Conservation (phyloP, 1,140 invertebrate species). For the Drosophila biarmipes region DNA sequence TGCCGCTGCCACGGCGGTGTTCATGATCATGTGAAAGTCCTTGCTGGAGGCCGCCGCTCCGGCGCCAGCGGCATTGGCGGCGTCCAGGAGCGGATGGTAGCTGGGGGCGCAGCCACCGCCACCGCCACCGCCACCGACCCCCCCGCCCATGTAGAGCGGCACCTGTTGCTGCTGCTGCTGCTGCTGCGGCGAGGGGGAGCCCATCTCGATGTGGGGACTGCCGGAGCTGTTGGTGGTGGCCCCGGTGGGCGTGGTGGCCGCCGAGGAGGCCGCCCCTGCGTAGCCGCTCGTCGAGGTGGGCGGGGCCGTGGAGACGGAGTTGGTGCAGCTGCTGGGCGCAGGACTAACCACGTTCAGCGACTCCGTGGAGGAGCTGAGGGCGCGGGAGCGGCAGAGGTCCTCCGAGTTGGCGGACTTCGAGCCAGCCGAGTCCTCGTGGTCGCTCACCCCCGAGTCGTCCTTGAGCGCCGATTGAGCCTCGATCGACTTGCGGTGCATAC, state of each 20-base stretch:
- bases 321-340: conserved; percentile 69
- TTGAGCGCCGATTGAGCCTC: conserved; percentile 98
- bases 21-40: conserved; percentile 82
- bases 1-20: conserved; percentile 77
- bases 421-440: conserved; percentile 75
- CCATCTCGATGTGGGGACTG: conserved; percentile 75
- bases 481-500: conserved; percentile 99
- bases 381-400: conserved; percentile 50
- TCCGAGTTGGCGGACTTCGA: conserved; percentile 76
- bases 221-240: conserved; percentile 70
- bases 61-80: conserved; percentile 76
- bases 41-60: conserved; percentile 76
- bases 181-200: conserved; percentile 65
- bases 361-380: conserved; percentile 73
- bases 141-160: conserved; percentile 5
- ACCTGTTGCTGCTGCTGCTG: conserved; percentile 22
- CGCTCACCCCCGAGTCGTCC: conserved; percentile 87
- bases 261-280: conserved; percentile 48
- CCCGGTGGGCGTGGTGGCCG: conserved; percentile 63
- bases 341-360: conserved; percentile 80
- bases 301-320: conserved; percentile 50
- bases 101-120: conserved; percentile 42
- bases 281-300: conserved; percentile 60
- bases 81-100: conserved; percentile 75
- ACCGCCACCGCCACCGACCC: background rate